These are phyloP conservation scores for Hirudinaria manillensis DNA, from an alignment of 2,888 invertebrate species.

Conservation along the genomic window DNA sequence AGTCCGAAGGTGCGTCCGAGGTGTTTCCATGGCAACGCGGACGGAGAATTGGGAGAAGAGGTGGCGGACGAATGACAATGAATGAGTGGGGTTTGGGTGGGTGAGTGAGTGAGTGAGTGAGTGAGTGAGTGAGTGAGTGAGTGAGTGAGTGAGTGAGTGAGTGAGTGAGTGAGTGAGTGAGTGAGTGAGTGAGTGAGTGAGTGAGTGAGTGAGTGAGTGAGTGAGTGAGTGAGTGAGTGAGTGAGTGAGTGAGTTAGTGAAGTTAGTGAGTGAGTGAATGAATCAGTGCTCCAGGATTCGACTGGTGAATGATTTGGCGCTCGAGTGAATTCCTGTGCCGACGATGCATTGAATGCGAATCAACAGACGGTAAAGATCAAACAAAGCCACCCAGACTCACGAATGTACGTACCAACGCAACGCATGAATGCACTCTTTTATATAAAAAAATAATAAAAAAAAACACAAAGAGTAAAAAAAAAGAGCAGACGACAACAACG, in stretches of 20 bases:
- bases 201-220: conserved; percentile 32
- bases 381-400: too few relatives aligned
- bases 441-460: too few relatives aligned
- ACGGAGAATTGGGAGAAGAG: too few relatives aligned
- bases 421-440: too few relatives aligned
- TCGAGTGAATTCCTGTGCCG: not conserved
- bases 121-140: conserved; percentile 15
- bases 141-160: conserved; percentile 13
- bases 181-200: conserved; percentile 32
- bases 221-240: conserved; percentile 37
- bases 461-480: too few relatives aligned
- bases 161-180: conserved; percentile 12
- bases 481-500: not conserved
- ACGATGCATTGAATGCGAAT: too few relatives aligned
- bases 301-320: not conserved
- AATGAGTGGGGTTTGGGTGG: not conserved
- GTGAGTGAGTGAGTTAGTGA: conserved; percentile 28
- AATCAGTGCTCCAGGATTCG: not conserved
- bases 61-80: not conserved
- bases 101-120: conserved; percentile 18
- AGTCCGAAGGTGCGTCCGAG: not conserved
- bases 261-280: not conserved
- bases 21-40: too few relatives aligned
- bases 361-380: too few relatives aligned
- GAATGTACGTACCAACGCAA: too few relatives aligned